phyloP scores from a whole-genome alignment of 2,888 invertebrate genomes.

The Drosophila lutescens region DNA sequence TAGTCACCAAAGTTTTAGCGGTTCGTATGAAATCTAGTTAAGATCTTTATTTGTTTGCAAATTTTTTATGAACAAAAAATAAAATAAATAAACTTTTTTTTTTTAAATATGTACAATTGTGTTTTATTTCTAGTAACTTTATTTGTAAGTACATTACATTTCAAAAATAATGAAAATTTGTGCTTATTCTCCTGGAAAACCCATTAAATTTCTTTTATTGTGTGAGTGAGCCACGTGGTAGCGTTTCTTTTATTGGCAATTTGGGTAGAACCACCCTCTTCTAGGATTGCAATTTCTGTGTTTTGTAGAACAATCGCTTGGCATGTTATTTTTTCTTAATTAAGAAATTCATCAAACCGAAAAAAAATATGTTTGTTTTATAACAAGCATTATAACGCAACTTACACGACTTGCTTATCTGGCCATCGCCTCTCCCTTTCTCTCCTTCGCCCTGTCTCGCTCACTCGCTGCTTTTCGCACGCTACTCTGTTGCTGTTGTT shows the following conservation, averaged over 20 bases:
- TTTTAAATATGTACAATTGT: background rate
- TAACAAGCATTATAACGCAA: conserved; percentile 36
- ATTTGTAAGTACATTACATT: too few relatives aligned
- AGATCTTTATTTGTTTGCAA: background rate
- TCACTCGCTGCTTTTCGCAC: conserved; percentile 65
- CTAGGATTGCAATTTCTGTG: background rate
- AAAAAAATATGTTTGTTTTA: conserved; percentile 37
- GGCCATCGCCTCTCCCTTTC: conserved; percentile 21
- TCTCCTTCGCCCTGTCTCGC: conserved; percentile 14
- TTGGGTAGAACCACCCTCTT: background rate
- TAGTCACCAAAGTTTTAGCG: background rate
- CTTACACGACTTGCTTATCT: conserved; percentile 53
- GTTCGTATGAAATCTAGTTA: background rate
- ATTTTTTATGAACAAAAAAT: background rate
- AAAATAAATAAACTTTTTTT: background rate
- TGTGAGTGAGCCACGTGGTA: background rate
- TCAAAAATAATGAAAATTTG: too few relatives aligned
- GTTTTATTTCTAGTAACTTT: background rate
- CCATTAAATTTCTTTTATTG: background rate
- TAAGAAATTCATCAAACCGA: conserved; percentile 2
- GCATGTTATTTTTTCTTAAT: background rate
- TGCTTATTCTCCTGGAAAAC: background rate
- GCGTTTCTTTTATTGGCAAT: background rate
- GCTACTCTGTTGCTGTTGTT: conserved; percentile 49
- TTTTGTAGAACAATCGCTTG: background rate